Percentiles rank a stretch among this genome's conserved stretches.
Evolutionary conservation across 2,797 vertebrate genomes (phyloP).

Genomic region (Echiichthys vipera): DNA sequence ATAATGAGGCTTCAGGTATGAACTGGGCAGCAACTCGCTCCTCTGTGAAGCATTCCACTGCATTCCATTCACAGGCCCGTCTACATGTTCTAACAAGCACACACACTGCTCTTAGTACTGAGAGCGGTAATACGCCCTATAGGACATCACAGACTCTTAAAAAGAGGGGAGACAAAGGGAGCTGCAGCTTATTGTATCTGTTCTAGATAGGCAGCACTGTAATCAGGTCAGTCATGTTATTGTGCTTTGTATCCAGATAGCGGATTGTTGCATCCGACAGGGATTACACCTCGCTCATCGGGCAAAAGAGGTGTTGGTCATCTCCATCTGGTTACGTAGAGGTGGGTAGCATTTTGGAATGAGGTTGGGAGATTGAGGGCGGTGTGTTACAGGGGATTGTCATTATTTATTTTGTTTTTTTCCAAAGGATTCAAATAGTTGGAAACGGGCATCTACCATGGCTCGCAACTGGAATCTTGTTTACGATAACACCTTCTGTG

Average conservation of each 20-base stretch:
- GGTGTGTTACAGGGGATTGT: background rate
- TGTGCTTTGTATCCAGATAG: slow-evolving; percentile 37
- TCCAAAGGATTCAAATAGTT: slow-evolving; percentile 5
- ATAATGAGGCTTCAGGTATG: slow-evolving; percentile 19
- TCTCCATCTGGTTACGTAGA: background rate
- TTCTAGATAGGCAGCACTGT: slow-evolving; percentile 35
- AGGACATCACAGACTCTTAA: slow-evolving; percentile 12
- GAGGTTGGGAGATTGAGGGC: background rate
- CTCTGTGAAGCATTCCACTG: slow-evolving; percentile 28
- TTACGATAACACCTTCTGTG: slow-evolving; percentile 8
- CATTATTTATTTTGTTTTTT: slow-evolving; percentile 15
- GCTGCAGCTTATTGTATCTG: slow-evolving; percentile 50
- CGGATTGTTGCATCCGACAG: slow-evolving; percentile 10
- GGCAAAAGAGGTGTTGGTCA: background rate
- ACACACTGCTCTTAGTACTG: slow-evolving; percentile 18
- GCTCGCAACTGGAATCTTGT: slow-evolving; percentile 6
- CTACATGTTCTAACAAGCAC: slow-evolving; percentile 72
- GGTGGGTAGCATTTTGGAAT: background rate
- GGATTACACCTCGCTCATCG: background rate
- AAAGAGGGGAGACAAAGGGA: slow-evolving; percentile 49
- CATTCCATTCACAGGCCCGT: slow-evolving; percentile 68
- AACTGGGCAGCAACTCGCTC: background rate
- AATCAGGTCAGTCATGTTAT: slow-evolving; percentile 45
- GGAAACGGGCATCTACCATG: background rate
- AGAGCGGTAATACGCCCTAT: slow-evolving; percentile 42